Evolutionary conservation across 2,113 vertebrate genomes (phyloP).

Genomic region (Cheirogaleus medius): DNA sequence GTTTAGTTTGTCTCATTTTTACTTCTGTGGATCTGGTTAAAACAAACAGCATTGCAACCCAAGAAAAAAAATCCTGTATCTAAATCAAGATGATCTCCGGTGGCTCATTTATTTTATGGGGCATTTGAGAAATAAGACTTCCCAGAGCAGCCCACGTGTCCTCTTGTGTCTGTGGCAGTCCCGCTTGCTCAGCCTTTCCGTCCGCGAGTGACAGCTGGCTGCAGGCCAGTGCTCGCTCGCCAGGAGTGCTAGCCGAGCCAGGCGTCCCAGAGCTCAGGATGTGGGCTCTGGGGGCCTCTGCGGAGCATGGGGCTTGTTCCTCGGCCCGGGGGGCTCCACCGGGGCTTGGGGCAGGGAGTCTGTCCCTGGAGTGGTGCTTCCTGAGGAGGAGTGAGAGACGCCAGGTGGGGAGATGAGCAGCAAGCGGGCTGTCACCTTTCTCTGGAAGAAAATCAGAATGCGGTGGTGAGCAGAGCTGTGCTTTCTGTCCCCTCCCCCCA

Average conservation of each 20-base stretch:
- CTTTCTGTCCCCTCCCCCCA: not conserved
- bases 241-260: not conserved
- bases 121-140: constrained; percentile 28
- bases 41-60: constrained; percentile 6
- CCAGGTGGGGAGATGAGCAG: not conserved
- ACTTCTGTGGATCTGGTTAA: not conserved
- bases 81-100: constrained; percentile 38
- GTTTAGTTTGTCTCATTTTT: constrained; percentile 15
- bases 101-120: not conserved
- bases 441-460: not conserved
- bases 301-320: not conserved
- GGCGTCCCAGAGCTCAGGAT: not conserved
- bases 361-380: not conserved
- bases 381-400: not conserved
- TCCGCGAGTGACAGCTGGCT: not conserved
- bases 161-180: not conserved
- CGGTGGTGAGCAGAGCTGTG: accelerated
- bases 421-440: not conserved
- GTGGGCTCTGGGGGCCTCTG: not conserved
- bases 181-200: not conserved
- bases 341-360: not conserved
- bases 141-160: not conserved
- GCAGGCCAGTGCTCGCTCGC: not conserved
- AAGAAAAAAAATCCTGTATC: not conserved
- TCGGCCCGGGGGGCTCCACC: not conserved